Evolutionary conservation across 2,888 invertebrate genomes (phyloP).

Genomic region (Drosophila testacea): DNA sequence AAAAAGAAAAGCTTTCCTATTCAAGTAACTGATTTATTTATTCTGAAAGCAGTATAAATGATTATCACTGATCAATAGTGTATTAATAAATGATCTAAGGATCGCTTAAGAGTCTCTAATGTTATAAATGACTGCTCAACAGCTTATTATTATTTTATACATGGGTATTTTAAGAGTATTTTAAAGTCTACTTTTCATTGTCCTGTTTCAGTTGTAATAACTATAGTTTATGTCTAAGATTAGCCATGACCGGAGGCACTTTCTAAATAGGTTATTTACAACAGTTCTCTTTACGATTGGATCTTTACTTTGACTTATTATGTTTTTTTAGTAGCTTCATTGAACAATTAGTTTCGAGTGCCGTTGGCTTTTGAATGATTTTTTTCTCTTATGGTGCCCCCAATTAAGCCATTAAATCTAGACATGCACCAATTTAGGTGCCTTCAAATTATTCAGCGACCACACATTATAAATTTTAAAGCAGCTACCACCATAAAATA

Average conservation of each 20-base stretch:
- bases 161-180: background rate
- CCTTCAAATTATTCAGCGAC: slow-evolving; percentile 82
- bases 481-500: slow-evolving; percentile 57
- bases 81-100: background rate
- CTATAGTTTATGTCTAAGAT: background rate
- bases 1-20: too few relatives aligned
- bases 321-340: slow-evolving; percentile 5
- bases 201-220: background rate
- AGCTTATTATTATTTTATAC: too few relatives aligned
- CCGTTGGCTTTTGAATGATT: background rate
- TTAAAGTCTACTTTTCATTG: too few relatives aligned
- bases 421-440: slow-evolving; percentile 82
- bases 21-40: too few relatives aligned
- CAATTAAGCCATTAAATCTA: slow-evolving; percentile 80
- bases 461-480: slow-evolving; percentile 84
- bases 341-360: slow-evolving; percentile 4
- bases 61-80: too few relatives aligned
- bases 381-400: slow-evolving; percentile 10
- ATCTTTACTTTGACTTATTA: background rate
- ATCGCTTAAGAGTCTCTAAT: background rate
- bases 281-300: background rate
- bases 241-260: background rate
- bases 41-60: too few relatives aligned
- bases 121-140: background rate
- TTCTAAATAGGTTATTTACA: slow-evolving; percentile 3